These are phyloP conservation scores for Ophion slaviceki DNA, from an alignment of 2,888 invertebrate species.

Conservation along the genomic window DNA sequence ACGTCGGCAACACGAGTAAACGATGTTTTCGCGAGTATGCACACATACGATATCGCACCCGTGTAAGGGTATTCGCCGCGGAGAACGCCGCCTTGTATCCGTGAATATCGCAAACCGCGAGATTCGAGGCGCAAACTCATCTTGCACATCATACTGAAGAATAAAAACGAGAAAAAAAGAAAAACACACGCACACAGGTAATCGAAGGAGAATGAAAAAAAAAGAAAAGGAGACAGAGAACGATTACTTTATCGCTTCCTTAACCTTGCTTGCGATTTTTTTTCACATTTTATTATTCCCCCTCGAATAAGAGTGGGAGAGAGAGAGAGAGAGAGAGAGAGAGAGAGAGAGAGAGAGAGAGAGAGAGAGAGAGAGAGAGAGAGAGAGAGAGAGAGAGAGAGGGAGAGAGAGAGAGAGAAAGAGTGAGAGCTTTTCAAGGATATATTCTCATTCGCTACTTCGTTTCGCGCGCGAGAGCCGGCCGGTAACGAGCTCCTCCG, in stretches of 20 bases:
- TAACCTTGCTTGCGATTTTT: slow-evolving; percentile 25
- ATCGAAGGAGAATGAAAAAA: slow-evolving; percentile 33
- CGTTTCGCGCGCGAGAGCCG: slow-evolving; percentile 58
- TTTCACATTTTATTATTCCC: slow-evolving; percentile 26
- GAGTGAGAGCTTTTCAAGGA: slow-evolving; percentile 45
- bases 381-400: not conserved
- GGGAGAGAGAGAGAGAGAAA: slow-evolving; percentile 1
- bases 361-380: slow-evolving; percentile 21
- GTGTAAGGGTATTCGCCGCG: no score
- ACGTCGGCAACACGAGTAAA: no score
- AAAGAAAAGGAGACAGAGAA: slow-evolving; percentile 47
- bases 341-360: not conserved
- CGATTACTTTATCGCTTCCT: slow-evolving; percentile 51
- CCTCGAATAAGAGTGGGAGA: not conserved
- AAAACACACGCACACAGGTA: not conserved
- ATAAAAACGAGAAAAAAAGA: not conserved
- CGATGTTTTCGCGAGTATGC: no score
- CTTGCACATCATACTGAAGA: not conserved
- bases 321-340: slow-evolving; percentile 27
- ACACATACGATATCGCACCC: no score
- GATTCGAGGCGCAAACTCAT: no score
- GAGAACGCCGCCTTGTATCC: no score
- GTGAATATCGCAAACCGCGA: no score
- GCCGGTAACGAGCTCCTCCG: slow-evolving; percentile 63
- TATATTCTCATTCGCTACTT: slow-evolving; percentile 63